Evolutionary conservation across 2,797 vertebrate species (phyloP), one percentile per base, ranked within the genome.

Genomic region (Anguilla megastoma): DNA sequence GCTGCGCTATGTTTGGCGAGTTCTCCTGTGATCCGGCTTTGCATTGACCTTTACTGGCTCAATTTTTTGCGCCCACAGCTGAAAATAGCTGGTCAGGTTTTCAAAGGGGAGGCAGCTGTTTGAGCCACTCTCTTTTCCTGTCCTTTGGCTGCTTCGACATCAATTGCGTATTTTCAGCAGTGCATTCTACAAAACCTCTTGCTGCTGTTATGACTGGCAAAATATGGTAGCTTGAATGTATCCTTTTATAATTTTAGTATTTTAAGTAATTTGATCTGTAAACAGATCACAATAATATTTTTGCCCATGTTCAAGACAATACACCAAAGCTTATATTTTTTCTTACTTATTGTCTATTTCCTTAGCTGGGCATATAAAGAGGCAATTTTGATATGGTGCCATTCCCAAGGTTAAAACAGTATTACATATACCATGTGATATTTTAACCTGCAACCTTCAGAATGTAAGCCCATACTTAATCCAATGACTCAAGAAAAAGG

Each of bases 41-140:
- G 92, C 8, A 87, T 90, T 95, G 95, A 96, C 95, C 95, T 96
- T 96, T 95, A 93, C 90, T 93, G 92, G 90, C 92, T 91, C 91
- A 91, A 74, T 48, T 58, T 66, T 84, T 86, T 88, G 58, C 58
- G 86, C 85, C 89, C 85, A 85, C 87, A 88, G 90, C 92, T 94
- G 94, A 94, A 95, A 95, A 95, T 92, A 94, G 92, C 92, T 94
- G 91, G 94, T 93, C 92, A 91, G 93, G 92, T 93, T 95, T 95
- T 95, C 94, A 94, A 91, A 93, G 92, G 93, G 91, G 85, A 90
- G 92, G 92, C 94, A 94, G 94, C 94, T 91, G 94, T 95, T 95
- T 94, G 93, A 95, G 93, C 94, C 94, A 93, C 94, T 94, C 93
- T 91, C 91, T 83, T 92, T 86, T 92, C 93, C 91, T 92, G 89